These are phyloP conservation scores for Macroteleia sp. DNA, from an alignment of 2,888 invertebrate genomes.

Conservation along the genomic window DNA sequence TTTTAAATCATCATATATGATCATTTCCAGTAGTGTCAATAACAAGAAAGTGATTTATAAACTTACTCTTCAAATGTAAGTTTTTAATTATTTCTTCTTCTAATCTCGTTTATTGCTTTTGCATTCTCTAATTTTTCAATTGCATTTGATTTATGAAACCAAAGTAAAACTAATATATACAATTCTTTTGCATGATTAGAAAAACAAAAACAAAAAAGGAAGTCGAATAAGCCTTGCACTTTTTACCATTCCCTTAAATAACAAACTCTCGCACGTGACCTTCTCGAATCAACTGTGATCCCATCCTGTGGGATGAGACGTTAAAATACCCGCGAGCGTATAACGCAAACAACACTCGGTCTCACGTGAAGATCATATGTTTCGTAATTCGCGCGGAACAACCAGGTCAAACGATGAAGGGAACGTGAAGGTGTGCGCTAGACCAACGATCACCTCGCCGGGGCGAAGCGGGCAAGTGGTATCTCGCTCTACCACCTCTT, in stretches of 20 bases:
- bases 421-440: not conserved
- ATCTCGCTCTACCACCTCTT: conserved; percentile 60
- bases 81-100: no score
- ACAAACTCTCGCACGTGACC: conserved; percentile 36
- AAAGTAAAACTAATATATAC: no score
- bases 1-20: no score
- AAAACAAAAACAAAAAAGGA: not conserved
- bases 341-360: conserved; percentile 20
- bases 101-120: no score
- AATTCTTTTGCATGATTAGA: no score
- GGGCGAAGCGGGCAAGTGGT: conserved; percentile 43
- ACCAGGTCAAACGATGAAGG: conserved; percentile 34
- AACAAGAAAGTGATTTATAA: no score
- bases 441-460: conserved; percentile 41
- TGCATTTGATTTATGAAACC: no score
- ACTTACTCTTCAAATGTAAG: no score
- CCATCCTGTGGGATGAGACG: not conserved
- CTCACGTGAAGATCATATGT: conserved; percentile 53
- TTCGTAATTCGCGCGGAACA: conserved; percentile 29
- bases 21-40: no score
- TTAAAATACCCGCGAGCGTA: conserved; percentile 16
- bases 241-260: not conserved
- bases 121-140: no score
- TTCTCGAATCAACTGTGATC: conserved; percentile 12
- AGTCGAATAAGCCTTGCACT: not conserved